Base-by-base conservation (phyloP, 2,888 invertebrate species). In the Tetranychus piercei region DNA sequence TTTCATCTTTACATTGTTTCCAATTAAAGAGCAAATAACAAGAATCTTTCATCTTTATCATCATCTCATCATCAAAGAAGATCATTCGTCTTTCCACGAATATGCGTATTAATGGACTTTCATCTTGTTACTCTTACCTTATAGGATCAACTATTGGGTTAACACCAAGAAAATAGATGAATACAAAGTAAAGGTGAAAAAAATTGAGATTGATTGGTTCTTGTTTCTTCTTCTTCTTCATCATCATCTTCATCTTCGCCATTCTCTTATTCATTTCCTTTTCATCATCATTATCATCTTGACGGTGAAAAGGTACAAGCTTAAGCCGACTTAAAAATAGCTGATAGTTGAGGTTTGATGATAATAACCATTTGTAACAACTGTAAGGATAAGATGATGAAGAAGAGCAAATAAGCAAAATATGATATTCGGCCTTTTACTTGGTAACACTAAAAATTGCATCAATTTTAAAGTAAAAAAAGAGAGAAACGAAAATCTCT, bases 91-190 rank as follows among this genome's bases (percentile, higher is more conserved):
- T 55, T 7, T 55, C 55, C 15, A 55, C 55, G 55, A 55, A 55
- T 55, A 55, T 55, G 55, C 55, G 55, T 55, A 55, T 55, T 15
- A 55, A 4, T 34, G 34, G 34, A 34, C 34, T 34, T 34, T 34
- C 34, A 34, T 34, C 4, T n/a, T n/a, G n/a, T n/a, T 45, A 45
- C 45, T 45, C 45, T 55, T 55, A 15, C 55, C 55, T 55, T 55
- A 55, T 55, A 55, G 55, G 55, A 55, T 55, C 55, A 55, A 55
- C 55, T 55, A 55, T 55, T 55, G 55, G 55, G 55, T 55, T 55
- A 55, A 55, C 55, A 55, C 15, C 15, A 55, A 15, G 1, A 55
- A 55, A 55, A 55, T 15, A 34, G 34, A 55, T 55, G 55, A 45
- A 45, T 8, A 45, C 6, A 15, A 55, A 55, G 9, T 15, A 15